Base-by-base conservation (phyloP, 2,888 invertebrate species). In the Drosophila borborema region DNA sequence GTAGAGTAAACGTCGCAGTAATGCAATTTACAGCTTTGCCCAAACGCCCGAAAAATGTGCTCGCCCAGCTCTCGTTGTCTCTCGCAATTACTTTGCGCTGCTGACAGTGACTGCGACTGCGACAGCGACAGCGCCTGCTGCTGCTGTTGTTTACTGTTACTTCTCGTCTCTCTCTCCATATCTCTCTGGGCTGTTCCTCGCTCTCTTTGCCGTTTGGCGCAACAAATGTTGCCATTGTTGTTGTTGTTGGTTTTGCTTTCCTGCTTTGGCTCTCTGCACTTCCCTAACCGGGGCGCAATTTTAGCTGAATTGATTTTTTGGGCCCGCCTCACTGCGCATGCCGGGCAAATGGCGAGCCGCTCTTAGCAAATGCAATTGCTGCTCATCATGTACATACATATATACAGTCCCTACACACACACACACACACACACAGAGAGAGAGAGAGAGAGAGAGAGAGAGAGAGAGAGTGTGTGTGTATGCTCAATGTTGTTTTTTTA, bases 281-380 rank as follows among this genome's bases (percentile, higher is more conserved):
- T 77, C 84, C 73, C 81, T 74, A 83, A 80, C 88, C 88, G 90
- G 82, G 86, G 86, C 80, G 88, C 75, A 88, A 67, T 82, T 89
- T 90, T 91, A 91, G 91, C 91, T 91, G 90, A 91, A 91, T 91
- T 91, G 91, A 91, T 91, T 91, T 91, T 91, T 85, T 64, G 55
- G 72, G 72, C 65, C 72, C 74, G 76, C 66, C 86, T 82, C 81
- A 80, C 80, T 83, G 86, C 88, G 90, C 90, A 89, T 86, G 88
- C 80, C 86, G 89, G 88, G 81, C 88, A 87, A 70, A n/a, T 64
- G 55, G 61, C 41, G 51, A 51, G 53, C 14, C 69, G 60, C 78
- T 66, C 80, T 72, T 67, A 54, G 67, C 51, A 51, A 81, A 69
- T 82, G 84, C 82, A 86, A 65, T 81, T 77, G 51, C 64, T 64